Evolutionary conservation across 2,888 invertebrate genomes (phyloP).

Genomic region (Epinotia brunnichana): DNA sequence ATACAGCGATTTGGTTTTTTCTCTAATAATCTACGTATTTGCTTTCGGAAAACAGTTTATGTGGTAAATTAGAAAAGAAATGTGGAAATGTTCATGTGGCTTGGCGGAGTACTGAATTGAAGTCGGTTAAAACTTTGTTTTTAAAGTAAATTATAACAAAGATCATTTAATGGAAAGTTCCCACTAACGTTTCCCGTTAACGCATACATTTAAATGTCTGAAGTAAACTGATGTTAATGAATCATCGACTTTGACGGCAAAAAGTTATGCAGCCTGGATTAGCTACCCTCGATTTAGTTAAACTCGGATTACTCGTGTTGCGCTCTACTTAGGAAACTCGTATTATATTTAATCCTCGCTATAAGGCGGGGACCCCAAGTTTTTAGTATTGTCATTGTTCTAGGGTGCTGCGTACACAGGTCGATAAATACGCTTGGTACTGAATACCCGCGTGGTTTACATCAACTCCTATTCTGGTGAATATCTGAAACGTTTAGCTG

Average conservation of each 20-base stretch:
- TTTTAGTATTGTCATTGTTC: slow-evolving; percentile 20
- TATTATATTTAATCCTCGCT: slow-evolving; percentile 27
- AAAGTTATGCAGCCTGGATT: slow-evolving; percentile 12
- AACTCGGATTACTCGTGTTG: slow-evolving; percentile 34
- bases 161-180: too few species aligned
- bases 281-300: slow-evolving; percentile 27
- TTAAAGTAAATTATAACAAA: too few species aligned
- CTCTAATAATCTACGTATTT: too few species aligned
- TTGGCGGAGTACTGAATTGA: too few species aligned
- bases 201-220: not conserved
- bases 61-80: too few species aligned
- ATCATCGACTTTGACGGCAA: slow-evolving; percentile 13
- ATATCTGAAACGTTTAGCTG: too few species aligned
- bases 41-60: too few species aligned
- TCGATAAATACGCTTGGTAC: not conserved
- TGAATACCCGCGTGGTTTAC: too few species aligned
- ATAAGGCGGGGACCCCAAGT: slow-evolving; percentile 17
- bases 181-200: not conserved
- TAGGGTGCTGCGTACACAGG: not conserved
- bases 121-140: too few species aligned
- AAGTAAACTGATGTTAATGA: slow-evolving; percentile 6
- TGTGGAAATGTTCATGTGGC: too few species aligned
- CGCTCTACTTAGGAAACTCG: slow-evolving; percentile 28
- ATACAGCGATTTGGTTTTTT: too few species aligned
- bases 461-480: too few species aligned